Evolutionary conservation across 2,113 vertebrate genomes (phyloP).

Genomic region (Chrysochloris asiatica): DNA sequence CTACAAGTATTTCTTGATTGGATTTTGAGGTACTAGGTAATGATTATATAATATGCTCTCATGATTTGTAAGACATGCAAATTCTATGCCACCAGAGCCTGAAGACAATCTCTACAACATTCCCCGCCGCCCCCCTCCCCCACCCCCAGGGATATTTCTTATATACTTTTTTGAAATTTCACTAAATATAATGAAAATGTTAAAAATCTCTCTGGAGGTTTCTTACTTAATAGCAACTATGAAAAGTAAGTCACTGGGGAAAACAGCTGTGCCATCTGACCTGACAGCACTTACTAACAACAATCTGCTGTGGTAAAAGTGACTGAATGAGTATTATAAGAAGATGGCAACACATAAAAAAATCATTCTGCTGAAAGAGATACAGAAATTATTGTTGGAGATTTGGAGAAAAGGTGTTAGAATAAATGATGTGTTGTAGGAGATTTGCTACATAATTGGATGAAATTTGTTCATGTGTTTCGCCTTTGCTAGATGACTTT

Average conservation of each 20-base stretch:
- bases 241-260: no score
- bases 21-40: neutral
- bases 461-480: neutral
- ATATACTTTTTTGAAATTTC: neutral
- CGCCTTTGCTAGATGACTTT: constrained; percentile 23
- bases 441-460: neutral
- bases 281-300: no score
- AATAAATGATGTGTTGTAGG: neutral
- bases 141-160: neutral
- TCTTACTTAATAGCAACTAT: no score
- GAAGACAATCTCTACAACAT: neutral
- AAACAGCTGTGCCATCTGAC: no score
- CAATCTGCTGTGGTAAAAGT: no score
- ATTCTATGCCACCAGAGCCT: neutral
- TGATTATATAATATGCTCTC: neutral
- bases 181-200: neutral
- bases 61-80: neutral
- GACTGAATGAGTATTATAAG: no score
- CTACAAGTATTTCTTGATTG: no score
- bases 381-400: neutral
- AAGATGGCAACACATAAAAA: no score
- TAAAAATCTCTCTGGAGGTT: constrained; percentile 10
- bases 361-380: neutral
- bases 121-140: no score
- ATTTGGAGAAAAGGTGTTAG: neutral